Evolutionary conservation across 2,797 vertebrate species (phyloP).

Genomic region (Anableps anableps): DNA sequence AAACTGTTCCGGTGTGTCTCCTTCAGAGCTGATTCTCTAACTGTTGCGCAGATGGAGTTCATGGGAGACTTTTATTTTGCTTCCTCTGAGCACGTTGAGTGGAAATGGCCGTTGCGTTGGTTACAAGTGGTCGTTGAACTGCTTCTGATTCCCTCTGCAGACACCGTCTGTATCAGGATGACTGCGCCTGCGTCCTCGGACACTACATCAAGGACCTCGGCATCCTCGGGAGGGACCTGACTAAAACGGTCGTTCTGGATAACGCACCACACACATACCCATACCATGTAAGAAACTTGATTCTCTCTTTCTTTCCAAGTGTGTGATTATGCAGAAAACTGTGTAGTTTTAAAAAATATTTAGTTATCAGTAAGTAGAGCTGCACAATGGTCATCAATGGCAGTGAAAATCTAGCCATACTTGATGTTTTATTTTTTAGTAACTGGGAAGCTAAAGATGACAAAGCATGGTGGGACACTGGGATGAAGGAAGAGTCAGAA

Average conservation of each 20-base stretch:
- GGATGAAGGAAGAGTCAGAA: background rate
- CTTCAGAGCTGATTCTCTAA: background rate
- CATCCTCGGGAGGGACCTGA: constrained; percentile 81
- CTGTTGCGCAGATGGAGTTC: no score
- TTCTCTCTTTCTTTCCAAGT: background rate
- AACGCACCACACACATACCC: constrained; percentile 84
- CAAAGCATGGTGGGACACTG: background rate
- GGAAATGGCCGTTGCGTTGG: background rate
- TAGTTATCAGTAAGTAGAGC: background rate
- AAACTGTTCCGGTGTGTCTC: constrained; percentile 84
- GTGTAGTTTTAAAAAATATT: background rate
- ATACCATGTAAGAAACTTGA: constrained; percentile 75
- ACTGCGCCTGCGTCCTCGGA: constrained; percentile 84
- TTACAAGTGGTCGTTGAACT: background rate
- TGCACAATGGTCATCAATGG: background rate
- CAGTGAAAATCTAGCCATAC: background rate
- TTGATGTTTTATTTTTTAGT: background rate
- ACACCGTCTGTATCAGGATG: constrained; percentile 83
- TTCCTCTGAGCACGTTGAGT: background rate
- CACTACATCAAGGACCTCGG: constrained; percentile 88
- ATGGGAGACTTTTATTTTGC: background rate
- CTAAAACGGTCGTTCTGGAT: constrained; percentile 86
- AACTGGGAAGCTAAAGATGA: background rate
- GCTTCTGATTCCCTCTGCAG: constrained; percentile 56
- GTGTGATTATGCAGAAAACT: background rate